phyloP scores from a whole-genome alignment of 2,797 vertebrate species.

The Loriculus beryllinus region DNA sequence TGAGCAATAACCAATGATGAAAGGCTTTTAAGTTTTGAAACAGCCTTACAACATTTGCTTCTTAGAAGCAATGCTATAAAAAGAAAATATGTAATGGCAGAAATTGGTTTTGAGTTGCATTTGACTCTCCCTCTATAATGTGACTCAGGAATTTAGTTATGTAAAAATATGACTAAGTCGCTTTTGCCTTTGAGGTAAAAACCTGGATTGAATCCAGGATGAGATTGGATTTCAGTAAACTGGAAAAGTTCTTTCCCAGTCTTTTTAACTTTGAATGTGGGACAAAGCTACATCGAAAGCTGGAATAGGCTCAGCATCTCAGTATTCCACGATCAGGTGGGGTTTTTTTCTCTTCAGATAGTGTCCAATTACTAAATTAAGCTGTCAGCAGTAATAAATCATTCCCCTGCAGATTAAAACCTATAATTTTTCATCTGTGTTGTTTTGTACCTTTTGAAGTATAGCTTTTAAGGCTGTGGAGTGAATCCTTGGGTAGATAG shows the following conservation, averaged over 20 bases:
- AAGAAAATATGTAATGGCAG: conserved; percentile 29
- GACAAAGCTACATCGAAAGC: conserved; percentile 31
- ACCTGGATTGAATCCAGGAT: conserved; percentile 42
- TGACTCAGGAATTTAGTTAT: conserved; percentile 46
- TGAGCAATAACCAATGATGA: background rate
- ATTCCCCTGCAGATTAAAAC: background rate
- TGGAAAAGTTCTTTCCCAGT: conserved; percentile 58
- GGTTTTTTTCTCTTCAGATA: background rate
- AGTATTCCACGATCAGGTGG: background rate
- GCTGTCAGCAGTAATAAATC: background rate
- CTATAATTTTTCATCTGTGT: background rate
- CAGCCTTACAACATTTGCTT: conserved; percentile 14
- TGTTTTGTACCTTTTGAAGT: background rate
- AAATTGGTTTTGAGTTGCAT: background rate
- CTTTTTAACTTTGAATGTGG: conserved; percentile 54
- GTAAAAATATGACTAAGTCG: conserved; percentile 30
- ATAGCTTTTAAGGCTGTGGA: background rate
- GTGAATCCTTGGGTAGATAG: background rate
- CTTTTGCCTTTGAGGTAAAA: conserved; percentile 47
- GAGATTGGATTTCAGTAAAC: conserved; percentile 57
- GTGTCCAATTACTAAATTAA: background rate
- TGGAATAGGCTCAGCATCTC: background rate
- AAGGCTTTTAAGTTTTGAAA: conserved; percentile 17
- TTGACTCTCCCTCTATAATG: conserved; percentile 17
- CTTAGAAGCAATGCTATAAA: background rate